Conservation (phyloP, 2,888 invertebrate genomes). For the Pammene fasciana region DNA sequence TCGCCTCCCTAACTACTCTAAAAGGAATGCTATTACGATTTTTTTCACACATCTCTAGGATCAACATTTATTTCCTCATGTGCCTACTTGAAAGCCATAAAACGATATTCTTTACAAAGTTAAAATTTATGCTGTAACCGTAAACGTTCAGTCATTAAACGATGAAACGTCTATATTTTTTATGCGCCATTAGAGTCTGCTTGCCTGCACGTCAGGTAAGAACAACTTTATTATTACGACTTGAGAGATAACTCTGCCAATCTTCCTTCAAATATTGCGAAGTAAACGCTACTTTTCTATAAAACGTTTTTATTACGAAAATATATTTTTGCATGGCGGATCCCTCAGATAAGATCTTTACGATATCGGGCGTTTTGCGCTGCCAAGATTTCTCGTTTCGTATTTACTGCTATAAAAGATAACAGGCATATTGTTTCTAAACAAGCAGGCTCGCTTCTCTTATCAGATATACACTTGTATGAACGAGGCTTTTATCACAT, state of each 20-base stretch:
- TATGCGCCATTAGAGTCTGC: slow-evolving; percentile 66
- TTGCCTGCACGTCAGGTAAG: slow-evolving; percentile 59
- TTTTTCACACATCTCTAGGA: slow-evolving; percentile 15
- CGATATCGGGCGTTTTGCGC: slow-evolving; percentile 20
- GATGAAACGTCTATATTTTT: slow-evolving; percentile 67
- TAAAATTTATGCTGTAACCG: slow-evolving; percentile 50
- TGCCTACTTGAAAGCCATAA: slow-evolving; percentile 19
- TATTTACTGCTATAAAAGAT: slow-evolving; percentile 28
- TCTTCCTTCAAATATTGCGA: slow-evolving; percentile 46
- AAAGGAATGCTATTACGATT: background rate
- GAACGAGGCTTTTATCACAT: background rate
- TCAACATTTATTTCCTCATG: slow-evolving; percentile 8
- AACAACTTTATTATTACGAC: slow-evolving; percentile 67
- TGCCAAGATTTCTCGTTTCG: slow-evolving; percentile 26
- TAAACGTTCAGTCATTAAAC: slow-evolving; percentile 65
- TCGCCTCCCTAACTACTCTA: too few species aligned
- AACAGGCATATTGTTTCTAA: slow-evolving; percentile 31
- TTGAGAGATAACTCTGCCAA: slow-evolving; percentile 55
- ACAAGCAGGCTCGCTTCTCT: slow-evolving; percentile 3
- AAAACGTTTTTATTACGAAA: slow-evolving; percentile 36
- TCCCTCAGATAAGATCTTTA: slow-evolving; percentile 35
- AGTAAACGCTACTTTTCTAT: slow-evolving; percentile 52
- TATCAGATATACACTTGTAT: background rate
- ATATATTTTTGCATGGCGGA: slow-evolving; percentile 25
- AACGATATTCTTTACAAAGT: slow-evolving; percentile 49